phyloP scores from a whole-genome alignment of 2,888 invertebrate genomes.

The Branchipolynoe longqiensis region DNA sequence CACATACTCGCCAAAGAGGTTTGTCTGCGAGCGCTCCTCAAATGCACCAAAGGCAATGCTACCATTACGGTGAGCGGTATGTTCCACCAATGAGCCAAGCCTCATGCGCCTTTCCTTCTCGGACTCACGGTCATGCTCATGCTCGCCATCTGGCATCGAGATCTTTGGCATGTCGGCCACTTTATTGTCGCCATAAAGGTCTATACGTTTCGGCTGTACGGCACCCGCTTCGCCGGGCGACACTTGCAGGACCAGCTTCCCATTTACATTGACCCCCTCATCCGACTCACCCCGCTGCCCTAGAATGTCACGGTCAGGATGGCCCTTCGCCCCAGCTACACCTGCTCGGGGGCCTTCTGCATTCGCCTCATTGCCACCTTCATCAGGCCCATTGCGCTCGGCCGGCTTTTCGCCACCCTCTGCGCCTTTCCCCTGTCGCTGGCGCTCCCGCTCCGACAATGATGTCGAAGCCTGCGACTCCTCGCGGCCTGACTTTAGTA shows the following conservation, averaged over 20 bases:
- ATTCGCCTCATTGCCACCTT: conserved; percentile 7
- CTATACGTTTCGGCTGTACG: conserved; percentile 50
- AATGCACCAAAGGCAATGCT: conserved; percentile 65
- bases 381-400: conserved; percentile 22
- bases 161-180: conserved; percentile 51
- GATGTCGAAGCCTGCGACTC: conserved; percentile 58
- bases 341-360: conserved; percentile 31
- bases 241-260: conserved; percentile 13
- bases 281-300: conserved; percentile 19
- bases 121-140: conserved; percentile 17
- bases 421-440: conserved; percentile 22
- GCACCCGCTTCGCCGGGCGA: neutral
- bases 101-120: conserved; percentile 17
- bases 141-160: conserved; percentile 51
- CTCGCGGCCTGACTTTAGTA: conserved; percentile 69
- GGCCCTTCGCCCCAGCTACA: neutral
- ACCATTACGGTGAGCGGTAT: conserved; percentile 23
- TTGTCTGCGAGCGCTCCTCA: conserved; percentile 62
- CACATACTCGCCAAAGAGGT: conserved; percentile 65
- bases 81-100: conserved; percentile 32
- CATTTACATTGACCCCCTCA: conserved; percentile 45
- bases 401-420: neutral
- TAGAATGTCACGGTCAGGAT: conserved; percentile 24
- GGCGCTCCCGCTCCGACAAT: neutral
- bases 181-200: conserved; percentile 27